Evolutionary conservation across 53 echinoderm and acorn worm species (phyloP), one percentile per base, ranked within the genome.

Genomic region (Astropecten irregularis): DNA sequence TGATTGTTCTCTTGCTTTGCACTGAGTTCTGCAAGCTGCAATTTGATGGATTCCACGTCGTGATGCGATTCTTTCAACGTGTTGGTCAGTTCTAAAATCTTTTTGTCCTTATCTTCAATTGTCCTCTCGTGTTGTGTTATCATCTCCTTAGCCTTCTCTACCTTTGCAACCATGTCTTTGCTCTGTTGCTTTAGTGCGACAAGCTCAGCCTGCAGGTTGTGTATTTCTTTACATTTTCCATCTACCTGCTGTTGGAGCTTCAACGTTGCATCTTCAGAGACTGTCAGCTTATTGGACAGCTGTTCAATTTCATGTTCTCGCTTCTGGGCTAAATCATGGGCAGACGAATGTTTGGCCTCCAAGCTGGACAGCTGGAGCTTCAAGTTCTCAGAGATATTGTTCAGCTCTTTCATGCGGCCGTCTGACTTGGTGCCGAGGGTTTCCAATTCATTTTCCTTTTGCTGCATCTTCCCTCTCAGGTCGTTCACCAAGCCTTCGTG

Each of bases 401-500:
- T 93, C 51, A 95, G 71, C 60, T 93, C 93, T 26, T 84, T 93
- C 9, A 91, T 71, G 27, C 85, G 69, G 46, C 42, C 68, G 68
- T 91, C 89, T 30, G 84, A 88, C 52, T 88, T 88, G 35, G 82
- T 68, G 72, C 72, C 82, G 20, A 93, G 40, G 50, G 40, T 85
- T 38, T 86, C 91, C 50, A 91, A 64, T 25, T 91, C 93, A 3
- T 77, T 49, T 21, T 93, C 95, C 66, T 88, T 93, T 39, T 95
- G 86, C 37, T 83, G 74, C 66, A 93, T 68, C 82, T 95, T 95
- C 20, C 93, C 85, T 42, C 73, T 62, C 10, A 93, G 65, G 81
- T 93, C 93, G 31, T 83, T 82, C 44, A 71, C 83, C 40, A 83
- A 66, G 28, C 85, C 83, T 47, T 95, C 95, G 10, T 86, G 85